Conservation (phyloP, 2,797 vertebrate genomes). For the Siniperca scherzeri region DNA sequence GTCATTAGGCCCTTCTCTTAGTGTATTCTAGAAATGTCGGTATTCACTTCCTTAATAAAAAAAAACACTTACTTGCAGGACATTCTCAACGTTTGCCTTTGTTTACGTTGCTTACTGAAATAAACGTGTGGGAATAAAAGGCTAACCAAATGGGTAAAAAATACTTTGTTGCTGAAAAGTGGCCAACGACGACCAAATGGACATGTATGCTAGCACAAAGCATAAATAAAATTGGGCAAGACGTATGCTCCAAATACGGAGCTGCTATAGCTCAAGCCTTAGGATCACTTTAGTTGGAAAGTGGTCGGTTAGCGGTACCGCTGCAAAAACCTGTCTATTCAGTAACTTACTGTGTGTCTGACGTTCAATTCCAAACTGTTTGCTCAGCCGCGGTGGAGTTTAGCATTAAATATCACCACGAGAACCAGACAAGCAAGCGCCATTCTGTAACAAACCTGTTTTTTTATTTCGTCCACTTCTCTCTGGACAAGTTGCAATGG, state of each 20-base stretch:
- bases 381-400: not conserved
- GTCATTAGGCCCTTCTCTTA: fast-evolving
- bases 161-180: not conserved
- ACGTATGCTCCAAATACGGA: not conserved
- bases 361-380: not conserved
- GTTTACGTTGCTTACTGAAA: not conserved
- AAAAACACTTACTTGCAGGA: fast-evolving
- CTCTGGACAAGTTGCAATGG: slow-evolving; percentile 78
- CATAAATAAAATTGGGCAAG: not conserved
- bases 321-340: not conserved
- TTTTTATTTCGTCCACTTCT: slow-evolving; percentile 78
- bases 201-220: not conserved
- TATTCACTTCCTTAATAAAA: not conserved
- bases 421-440: not conserved
- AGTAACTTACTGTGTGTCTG: not conserved
- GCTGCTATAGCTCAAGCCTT: not conserved
- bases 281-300: not conserved
- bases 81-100: not conserved
- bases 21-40: not conserved
- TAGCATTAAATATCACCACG: not conserved
- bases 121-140: not conserved
- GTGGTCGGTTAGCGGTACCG: not conserved
- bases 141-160: not conserved
- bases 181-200: not conserved
- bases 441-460: slow-evolving; percentile 71